Evolutionary conservation across 1,140 invertebrate species (phyloP).

Genomic region (Nebria ingens): DNA sequence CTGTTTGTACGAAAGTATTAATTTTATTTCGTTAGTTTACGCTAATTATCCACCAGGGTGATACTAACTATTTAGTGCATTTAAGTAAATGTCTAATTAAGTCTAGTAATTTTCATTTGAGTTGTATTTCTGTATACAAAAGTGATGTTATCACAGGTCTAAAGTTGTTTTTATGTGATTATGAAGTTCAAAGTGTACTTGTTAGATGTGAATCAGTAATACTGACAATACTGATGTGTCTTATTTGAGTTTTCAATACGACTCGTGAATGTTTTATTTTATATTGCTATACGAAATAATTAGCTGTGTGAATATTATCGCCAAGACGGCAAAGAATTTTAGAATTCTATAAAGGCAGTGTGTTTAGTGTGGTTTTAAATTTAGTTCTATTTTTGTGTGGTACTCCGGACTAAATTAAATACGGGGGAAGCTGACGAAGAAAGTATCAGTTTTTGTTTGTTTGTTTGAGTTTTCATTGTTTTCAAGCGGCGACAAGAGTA

Average conservation of each 20-base stretch:
- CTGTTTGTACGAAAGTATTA: too few species aligned
- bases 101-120: neutral
- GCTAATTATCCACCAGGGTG: too few species aligned
- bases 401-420: neutral
- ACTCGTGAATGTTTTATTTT: constrained; percentile 2
- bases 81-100: neutral
- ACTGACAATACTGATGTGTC: neutral
- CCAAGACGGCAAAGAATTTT: constrained; percentile 25
- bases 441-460: neutral
- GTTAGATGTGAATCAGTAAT: constrained; percentile 2
- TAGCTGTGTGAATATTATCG: constrained; percentile 20
- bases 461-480: too few species aligned
- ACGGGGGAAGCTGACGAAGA: neutral
- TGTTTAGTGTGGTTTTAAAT: neutral
- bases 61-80: too few species aligned
- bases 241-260: neutral
- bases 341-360: constrained; percentile 3
- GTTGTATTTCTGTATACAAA: too few species aligned
- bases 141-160: neutral
- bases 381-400: neutral
- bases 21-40: too few species aligned
- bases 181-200: constrained; percentile 5
- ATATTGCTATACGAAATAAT: constrained; percentile 1
- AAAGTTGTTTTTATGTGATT: neutral
- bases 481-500: too few species aligned